A percentile compares a stretch with the other conserved stretches of the same genome.
These are phyloP conservation scores for Tympanuchus pallidicinctus DNA, from an alignment of 2,113 vertebrate species.

Conservation along the genomic window DNA sequence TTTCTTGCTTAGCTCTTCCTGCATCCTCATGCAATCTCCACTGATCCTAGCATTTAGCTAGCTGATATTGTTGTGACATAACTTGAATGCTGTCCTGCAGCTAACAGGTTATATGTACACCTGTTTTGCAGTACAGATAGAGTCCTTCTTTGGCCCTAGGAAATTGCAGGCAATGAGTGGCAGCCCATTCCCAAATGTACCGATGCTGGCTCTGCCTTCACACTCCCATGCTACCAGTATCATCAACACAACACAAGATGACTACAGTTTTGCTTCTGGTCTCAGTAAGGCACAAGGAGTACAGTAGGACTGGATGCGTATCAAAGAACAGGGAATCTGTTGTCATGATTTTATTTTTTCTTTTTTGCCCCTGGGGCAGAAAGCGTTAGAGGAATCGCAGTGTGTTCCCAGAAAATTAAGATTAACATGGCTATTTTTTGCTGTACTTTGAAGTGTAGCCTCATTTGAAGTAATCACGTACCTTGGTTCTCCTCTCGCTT, in stretches of 20 bases:
- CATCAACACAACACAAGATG: background rate
- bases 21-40: background rate
- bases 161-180: accelerated
- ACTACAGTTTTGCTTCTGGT: background rate
- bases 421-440: background rate
- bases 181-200: background rate
- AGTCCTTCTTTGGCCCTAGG: background rate
- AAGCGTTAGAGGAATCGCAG: background rate
- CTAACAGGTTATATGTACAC: background rate
- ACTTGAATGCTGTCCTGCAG: background rate
- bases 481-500: background rate
- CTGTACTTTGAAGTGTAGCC: background rate
- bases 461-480: background rate
- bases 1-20: background rate
- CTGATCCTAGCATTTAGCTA: background rate
- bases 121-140: background rate
- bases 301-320: background rate
- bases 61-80: background rate
- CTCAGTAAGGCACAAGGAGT: background rate
- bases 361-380: background rate
- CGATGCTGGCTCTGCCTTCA: background rate
- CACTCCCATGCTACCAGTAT: accelerated
- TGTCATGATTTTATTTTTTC: background rate
- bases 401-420: background rate
- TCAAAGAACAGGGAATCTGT: background rate